phyloP scores from a whole-genome alignment of 1,140 invertebrate genomes.

The Apis mellifera region Amel_HAv3.1 CM009940.2:2045001-2045500 shows the following conservation, averaged over 20 bases:
- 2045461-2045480: conserved; percentile 18
- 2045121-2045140: conserved; percentile 20
- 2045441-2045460: conserved; percentile 43
- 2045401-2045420: conserved; percentile 28
- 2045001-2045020: not conserved
- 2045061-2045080: not conserved
- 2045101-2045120: conserved; percentile 33
- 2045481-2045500: conserved; percentile 15
- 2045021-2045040: not conserved
- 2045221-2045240: conserved; percentile 27
- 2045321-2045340: conserved; percentile 29
- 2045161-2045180: not conserved
- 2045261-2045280: conserved; percentile 57
- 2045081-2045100: conserved; percentile 50
- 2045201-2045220: not conserved
- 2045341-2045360: conserved; percentile 41
- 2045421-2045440: conserved; percentile 63
- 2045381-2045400: conserved; percentile 30
- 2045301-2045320: conserved; percentile 54
- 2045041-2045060: conserved; percentile 11
- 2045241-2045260: conserved; percentile 44
- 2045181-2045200: conserved; percentile 14
- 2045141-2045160: conserved; percentile 23
- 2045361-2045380: conserved; percentile 60
- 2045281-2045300: conserved; percentile 47